Evolutionary conservation across 2,888 invertebrate genomes (phyloP).

Genomic region (Dasysyrphus albostriatus): DNA sequence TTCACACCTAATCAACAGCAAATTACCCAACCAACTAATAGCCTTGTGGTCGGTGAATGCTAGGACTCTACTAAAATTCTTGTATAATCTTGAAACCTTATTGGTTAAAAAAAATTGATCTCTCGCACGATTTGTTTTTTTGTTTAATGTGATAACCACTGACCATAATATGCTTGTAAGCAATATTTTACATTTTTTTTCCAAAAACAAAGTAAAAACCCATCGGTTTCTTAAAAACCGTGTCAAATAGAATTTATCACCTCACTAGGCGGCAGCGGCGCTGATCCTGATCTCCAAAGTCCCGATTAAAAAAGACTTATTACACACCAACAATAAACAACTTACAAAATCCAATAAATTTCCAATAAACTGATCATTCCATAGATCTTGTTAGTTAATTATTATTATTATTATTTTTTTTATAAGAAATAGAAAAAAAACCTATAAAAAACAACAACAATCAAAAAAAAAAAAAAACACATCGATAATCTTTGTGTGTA

Average conservation of each 20-base stretch:
- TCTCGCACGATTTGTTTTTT: no score
- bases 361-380: conserved; percentile 44
- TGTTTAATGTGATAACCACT: no score
- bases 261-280: not conserved
- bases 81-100: no score
- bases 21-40: no score
- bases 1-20: no score
- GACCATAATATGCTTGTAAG: no score
- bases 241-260: conserved; percentile 56
- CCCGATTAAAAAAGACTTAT: conserved; percentile 43
- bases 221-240: not conserved
- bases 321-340: conserved; percentile 4
- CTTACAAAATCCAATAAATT: conserved; percentile 46
- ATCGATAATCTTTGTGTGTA: conserved; percentile 30
- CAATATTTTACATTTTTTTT: no score
- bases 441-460: conserved; percentile 18
- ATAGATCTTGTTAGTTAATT: conserved; percentile 54
- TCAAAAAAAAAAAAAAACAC: not conserved
- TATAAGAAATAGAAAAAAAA: not conserved
- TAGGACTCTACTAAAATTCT: no score
- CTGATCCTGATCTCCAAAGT: conserved; percentile 35
- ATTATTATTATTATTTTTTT: conserved; percentile 33
- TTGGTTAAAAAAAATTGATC: no score
- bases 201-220: not conserved
- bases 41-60: no score